A percentile compares a stretch with the other conserved stretches of the same genome.
These are phyloP conservation scores for Brachionus paranguensis DNA, from an alignment of 1,140 invertebrate genomes.

Conservation along the genomic window DNA sequence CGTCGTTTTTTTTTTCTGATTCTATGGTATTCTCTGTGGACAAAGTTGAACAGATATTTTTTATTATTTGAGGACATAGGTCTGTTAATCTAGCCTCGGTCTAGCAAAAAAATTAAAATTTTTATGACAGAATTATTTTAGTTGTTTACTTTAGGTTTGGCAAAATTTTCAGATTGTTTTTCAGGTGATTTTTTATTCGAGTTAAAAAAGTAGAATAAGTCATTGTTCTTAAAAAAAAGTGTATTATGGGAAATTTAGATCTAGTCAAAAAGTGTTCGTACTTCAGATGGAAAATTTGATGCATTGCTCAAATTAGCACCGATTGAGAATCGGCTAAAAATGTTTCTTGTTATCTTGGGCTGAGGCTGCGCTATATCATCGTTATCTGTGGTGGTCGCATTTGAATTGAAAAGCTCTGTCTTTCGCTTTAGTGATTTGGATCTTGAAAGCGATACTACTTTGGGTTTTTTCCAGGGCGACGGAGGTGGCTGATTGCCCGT, in stretches of 20 bases:
- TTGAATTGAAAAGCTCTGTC: not conserved
- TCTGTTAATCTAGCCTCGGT: not conserved
- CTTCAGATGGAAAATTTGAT: not conserved
- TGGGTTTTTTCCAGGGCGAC: conserved; percentile 38
- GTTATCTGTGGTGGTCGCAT: not conserved
- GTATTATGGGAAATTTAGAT: too few relatives aligned
- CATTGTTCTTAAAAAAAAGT: not conserved
- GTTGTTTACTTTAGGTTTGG: not conserved
- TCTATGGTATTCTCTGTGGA: not conserved
- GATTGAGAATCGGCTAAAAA: not conserved
- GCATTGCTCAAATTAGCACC: not conserved
- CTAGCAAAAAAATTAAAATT: not conserved
- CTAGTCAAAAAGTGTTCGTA: not conserved
- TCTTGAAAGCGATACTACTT: conserved; percentile 3
- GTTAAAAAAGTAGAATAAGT: conserved; percentile 11
- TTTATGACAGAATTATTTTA: not conserved
- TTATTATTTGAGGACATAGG: not conserved
- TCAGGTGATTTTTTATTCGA: not conserved
- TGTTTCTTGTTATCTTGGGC: not conserved
- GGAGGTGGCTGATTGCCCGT: conserved; percentile 10
- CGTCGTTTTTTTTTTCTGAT: not conserved
- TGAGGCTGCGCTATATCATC: not conserved
- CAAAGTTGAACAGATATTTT: conserved; percentile 28
- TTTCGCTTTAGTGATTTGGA: conserved; percentile 27
- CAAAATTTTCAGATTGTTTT: not conserved